These are phyloP conservation scores for Microcebus lehilahytsara DNA, from an alignment of 2,113 vertebrate species.

Conservation along the genomic window DNA sequence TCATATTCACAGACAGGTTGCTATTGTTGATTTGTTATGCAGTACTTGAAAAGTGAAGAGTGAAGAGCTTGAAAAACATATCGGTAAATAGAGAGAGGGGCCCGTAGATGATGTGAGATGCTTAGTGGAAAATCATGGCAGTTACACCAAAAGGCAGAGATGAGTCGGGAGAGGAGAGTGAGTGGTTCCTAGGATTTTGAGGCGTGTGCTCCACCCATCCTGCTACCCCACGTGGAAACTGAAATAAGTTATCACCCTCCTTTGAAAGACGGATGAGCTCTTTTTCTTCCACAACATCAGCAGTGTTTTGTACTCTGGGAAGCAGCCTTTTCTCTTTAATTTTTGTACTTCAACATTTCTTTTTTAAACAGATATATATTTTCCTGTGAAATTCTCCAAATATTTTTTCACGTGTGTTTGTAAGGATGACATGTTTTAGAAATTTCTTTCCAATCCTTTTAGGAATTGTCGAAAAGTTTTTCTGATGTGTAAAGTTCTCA, in stretches of 20 bases:
- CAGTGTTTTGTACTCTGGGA: background rate
- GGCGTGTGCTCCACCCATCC: background rate
- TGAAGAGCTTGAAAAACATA: background rate
- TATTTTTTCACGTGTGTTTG: background rate
- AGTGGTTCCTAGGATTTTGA: background rate
- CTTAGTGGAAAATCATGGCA: background rate
- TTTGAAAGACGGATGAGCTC: background rate
- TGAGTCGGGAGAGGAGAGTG: no score
- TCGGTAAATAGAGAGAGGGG: background rate
- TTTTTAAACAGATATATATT: background rate
- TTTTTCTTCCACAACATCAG: background rate
- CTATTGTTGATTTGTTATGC: background rate
- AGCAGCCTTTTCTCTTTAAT: background rate
- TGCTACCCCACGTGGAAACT: background rate
- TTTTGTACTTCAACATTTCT: background rate
- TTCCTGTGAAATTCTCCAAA: background rate
- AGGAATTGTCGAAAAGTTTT: background rate
- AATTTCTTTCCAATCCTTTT: background rate
- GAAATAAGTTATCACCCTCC: background rate
- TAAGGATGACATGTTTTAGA: background rate
- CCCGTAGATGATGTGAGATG: background rate
- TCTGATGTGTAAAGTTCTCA: background rate
- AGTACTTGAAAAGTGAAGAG: background rate
- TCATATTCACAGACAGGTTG: background rate
- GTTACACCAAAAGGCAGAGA: background rate